phyloP scores from a whole-genome alignment of 2,888 invertebrate genomes.

The Melieria crassipennis region DNA sequence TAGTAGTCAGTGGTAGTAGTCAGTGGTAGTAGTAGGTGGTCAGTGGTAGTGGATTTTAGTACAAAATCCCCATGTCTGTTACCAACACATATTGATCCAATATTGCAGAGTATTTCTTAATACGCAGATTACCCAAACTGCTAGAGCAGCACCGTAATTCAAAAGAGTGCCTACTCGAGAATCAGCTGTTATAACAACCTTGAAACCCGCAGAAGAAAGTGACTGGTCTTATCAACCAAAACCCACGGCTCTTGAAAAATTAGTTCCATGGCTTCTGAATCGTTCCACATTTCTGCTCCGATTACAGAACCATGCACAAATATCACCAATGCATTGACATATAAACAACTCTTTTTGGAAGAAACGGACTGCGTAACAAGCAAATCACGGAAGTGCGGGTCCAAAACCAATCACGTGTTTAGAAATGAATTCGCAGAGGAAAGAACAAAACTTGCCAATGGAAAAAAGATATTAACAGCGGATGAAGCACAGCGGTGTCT shows the following conservation, averaged over 20 bases:
- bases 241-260: background rate
- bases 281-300: background rate
- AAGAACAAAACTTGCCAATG: too few relatives aligned
- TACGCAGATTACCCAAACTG: background rate
- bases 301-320: background rate
- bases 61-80: too few relatives aligned
- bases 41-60: too few relatives aligned
- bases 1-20: too few relatives aligned
- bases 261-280: background rate
- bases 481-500: too few relatives aligned
- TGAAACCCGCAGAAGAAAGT: background rate
- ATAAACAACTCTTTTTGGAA: background rate
- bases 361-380: background rate
- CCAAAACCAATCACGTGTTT: background rate
- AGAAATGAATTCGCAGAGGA: too few relatives aligned
- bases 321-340: background rate
- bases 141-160: background rate
- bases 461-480: too few relatives aligned
- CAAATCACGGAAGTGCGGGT: background rate
- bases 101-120: too few relatives aligned
- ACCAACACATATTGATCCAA: too few relatives aligned
- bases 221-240: background rate
- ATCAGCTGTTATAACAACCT: background rate
- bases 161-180: background rate
- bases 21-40: too few relatives aligned